phyloP scores from a whole-genome alignment of 2,113 vertebrate species.

The Cyprinus carpio region DNA sequence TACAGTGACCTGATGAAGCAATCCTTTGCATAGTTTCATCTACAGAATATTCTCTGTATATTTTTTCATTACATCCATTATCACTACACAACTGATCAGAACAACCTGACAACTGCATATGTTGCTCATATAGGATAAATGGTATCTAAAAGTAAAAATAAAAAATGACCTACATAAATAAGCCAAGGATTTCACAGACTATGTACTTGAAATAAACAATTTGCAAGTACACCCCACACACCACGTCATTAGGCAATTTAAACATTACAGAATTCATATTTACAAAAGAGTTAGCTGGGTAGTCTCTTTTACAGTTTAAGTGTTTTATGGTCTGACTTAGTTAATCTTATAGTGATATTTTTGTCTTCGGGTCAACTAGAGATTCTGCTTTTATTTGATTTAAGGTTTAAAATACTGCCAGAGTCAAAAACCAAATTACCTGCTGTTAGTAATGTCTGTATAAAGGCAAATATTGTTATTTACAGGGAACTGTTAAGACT shows the following conservation, averaged over 20 bases:
- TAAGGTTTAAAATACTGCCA: background rate
- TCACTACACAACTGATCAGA: background rate
- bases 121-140: background rate
- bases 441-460: background rate
- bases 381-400: background rate
- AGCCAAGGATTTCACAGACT: background rate
- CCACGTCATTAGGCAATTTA: background rate
- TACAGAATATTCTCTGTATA: background rate
- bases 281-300: background rate
- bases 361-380: background rate
- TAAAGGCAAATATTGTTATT: no score
- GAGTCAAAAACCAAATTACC: background rate
- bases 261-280: constrained; percentile 10
- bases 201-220: background rate
- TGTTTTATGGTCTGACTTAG: background rate
- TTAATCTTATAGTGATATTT: background rate
- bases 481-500: constrained; percentile 9
- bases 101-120: background rate
- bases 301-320: background rate
- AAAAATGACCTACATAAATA: background rate
- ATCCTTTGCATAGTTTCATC: background rate
- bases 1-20: background rate
- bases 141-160: background rate
- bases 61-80: background rate
- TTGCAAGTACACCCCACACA: background rate